Percentiles rank a stretch among this genome's conserved stretches.
Evolutionary conservation across 2,888 invertebrate species (phyloP).

Genomic region (Napeogenes inachia): DNA sequence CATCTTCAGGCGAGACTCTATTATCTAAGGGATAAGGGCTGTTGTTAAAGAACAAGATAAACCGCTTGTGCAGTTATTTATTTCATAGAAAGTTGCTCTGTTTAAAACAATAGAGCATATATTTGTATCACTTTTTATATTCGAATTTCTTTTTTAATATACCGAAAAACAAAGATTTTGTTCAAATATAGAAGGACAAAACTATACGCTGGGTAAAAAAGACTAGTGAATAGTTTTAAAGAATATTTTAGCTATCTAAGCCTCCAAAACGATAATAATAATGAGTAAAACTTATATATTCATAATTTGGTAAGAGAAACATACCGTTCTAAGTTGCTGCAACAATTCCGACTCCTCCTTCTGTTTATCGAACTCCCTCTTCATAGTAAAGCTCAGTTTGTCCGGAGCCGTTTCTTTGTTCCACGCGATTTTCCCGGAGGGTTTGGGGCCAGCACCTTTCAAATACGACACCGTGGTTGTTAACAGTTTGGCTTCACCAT

Average conservation of each 20-base stretch:
- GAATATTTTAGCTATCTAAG: not conserved
- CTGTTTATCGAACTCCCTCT: constrained; percentile 93
- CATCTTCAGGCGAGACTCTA: constrained; percentile 93
- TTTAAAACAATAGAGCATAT: no score
- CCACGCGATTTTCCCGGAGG: constrained; percentile 81
- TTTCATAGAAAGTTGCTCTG: no score
- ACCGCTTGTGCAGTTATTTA: no score
- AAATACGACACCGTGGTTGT: constrained; percentile 78
- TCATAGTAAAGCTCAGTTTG: constrained; percentile 93
- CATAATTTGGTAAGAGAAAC: no score
- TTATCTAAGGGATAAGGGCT: constrained; percentile 79
- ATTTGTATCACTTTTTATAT: no score
- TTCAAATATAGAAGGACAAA: no score
- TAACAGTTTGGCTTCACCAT: constrained; percentile 70
- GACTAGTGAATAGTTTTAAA: no score
- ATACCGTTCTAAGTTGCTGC: constrained; percentile 87
- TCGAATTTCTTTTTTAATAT: no score
- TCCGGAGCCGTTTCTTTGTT: constrained; percentile 83
- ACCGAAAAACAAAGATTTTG: no score
- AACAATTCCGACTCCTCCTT: constrained; percentile 92
- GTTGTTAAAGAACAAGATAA: not conserved
- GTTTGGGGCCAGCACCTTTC: constrained; percentile 73
- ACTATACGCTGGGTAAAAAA: no score
- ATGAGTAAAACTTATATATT: constrained; percentile 43
- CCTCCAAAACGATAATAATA: not conserved